Conservation (phyloP, 2,797 vertebrate genomes). For the Octomys mimax region DNA sequence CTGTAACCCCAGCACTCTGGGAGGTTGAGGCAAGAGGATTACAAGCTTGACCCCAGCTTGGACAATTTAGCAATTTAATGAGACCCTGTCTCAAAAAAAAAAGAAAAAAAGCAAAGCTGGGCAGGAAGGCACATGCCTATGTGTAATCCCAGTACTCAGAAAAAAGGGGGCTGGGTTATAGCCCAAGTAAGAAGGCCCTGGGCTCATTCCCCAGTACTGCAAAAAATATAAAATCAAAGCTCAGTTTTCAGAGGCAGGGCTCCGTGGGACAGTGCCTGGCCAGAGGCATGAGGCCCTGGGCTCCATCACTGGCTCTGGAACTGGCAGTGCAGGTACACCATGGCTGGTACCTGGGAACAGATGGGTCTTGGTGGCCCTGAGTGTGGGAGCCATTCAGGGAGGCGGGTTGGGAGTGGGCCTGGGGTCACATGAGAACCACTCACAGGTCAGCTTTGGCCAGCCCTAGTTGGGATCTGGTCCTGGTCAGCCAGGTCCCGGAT, state of each 20-base stretch:
- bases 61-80: neutral
- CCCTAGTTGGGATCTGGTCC: neutral
- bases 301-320: neutral
- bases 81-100: neutral
- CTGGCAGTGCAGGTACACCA: no score
- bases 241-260: neutral
- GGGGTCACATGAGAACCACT: neutral
- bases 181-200: neutral
- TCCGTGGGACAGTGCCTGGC: neutral
- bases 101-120: no score
- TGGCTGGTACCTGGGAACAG: neutral
- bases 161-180: neutral
- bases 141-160: no score
- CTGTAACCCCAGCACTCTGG: neutral
- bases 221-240: neutral
- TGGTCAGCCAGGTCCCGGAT: neutral
- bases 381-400: neutral
- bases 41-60: neutral
- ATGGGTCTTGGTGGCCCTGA: neutral
- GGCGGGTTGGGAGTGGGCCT: rapidly evolving
- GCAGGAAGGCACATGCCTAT: no score
- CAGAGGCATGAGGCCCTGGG: neutral
- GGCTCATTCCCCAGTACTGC: neutral
- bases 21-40: neutral
- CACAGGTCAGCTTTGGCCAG: neutral